Percentiles rank a stretch among this genome's conserved stretches.
phyloP scores from a whole-genome alignment of 2,888 invertebrate species.

The Arrhopalites spinosus region DNA sequence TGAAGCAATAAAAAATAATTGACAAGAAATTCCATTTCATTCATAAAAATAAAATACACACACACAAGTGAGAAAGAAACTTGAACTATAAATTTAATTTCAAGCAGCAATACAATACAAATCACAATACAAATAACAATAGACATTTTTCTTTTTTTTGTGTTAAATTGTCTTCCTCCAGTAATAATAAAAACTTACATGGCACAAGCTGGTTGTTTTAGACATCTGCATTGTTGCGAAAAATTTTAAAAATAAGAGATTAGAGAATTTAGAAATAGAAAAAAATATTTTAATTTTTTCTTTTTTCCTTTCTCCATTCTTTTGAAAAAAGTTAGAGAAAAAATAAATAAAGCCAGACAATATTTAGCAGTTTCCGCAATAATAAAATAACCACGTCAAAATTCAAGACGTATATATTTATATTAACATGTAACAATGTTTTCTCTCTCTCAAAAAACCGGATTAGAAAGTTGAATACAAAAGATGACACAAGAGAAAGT shows the following conservation, averaged over 20 bases:
- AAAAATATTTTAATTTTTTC: not conserved
- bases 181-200: conserved; percentile 57
- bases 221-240: conserved; percentile 74
- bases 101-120: not conserved
- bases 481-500: conserved; percentile 27
- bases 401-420: not conserved
- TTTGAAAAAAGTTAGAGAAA: not conserved
- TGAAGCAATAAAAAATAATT: too few relatives aligned
- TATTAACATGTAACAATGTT: not conserved
- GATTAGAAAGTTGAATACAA: conserved; percentile 1
- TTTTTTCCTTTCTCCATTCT: too few relatives aligned
- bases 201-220: conserved; percentile 79
- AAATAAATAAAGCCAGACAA: conserved; percentile 1
- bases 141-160: not conserved
- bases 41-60: too few relatives aligned
- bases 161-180: not conserved
- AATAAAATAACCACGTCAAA: too few relatives aligned
- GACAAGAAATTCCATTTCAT: too few relatives aligned
- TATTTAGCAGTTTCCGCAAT: not conserved
- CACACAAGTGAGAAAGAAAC: too few relatives aligned
- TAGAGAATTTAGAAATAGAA: not conserved
- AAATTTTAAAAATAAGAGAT: conserved; percentile 37
- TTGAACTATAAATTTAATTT: not conserved
- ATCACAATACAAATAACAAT: not conserved
- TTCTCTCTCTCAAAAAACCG: not conserved